Base-by-base conservation (phyloP, 1,140 invertebrate species). In the Hormaphis cornu region DNA sequence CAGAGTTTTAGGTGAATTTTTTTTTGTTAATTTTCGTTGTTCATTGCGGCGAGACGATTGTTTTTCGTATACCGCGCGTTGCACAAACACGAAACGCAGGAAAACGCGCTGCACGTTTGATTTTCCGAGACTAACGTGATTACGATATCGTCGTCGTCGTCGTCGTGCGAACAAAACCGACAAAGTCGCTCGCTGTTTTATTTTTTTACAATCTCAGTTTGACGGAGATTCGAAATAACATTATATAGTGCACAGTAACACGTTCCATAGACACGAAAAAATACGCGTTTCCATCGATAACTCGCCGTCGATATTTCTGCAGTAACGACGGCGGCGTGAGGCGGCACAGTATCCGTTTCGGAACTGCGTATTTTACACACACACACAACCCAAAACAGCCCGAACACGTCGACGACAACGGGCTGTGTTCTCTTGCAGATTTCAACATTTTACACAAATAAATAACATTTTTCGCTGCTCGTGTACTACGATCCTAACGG, bases 331-430 rank as follows among this genome's bases (percentile, higher is more conserved):
- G n/a, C n/a, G 20, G 14, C 14, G 20, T 24, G 24, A 18, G 46
- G 20, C 4, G 12, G 46, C 7, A 16, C 20, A 1, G 20, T n/a
- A n/a, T n/a, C n/a, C n/a, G n/a, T n/a, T n/a, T n/a, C n/a, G n/a
- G n/a, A 28, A 28, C 44, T 40, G 58, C 58, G 58, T 61, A 61
- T 61, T 61, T 9, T 35, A 58, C 22, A 28, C 58, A 61, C 58
- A 61, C 37, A 59, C 35, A 59, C 37, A 59, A 24, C 6, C 42
- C 6, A 4, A 33, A 4, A 33, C 30, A 33, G n/a, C n/a, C n/a
- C n/a, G n/a, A n/a, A n/a, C n/a, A n/a, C n/a, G n/a, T n/a, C n/a
- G n/a, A n/a, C n/a, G n/a, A n/a, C n/a, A n/a, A n/a, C n/a, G n/a
- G n/a, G n/a, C n/a, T 42, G 10, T 24, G 2, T 56, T 37, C 26